Base-by-base conservation (phyloP, 2,113 vertebrate genomes). In the Vireo altiloquus region DNA sequence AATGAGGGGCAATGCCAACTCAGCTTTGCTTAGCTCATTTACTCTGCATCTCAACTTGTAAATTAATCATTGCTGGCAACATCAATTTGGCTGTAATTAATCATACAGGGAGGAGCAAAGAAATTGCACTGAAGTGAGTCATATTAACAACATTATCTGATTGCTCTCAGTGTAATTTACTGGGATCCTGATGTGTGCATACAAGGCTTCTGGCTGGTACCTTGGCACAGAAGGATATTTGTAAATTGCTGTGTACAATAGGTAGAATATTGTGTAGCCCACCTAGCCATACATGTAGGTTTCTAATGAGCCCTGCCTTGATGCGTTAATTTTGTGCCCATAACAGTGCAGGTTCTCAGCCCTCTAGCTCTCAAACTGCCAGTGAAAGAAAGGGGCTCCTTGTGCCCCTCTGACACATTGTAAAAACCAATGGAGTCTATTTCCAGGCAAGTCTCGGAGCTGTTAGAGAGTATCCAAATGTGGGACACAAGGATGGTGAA, bases 31-130 rank as follows among this genome's bases (percentile, higher is more conserved):
- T 96, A 96, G 92, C 97, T 97, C 96, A 98, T 98, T 98, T 98
- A 96, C 86, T 97, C 96, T 97, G 90, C 91, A 93, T 94, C 92
- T 98, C 83, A 97, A 97, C 95, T 97, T 97, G 92, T 96, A 97
- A 98, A 98, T 98, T 97, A 98, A 98, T 98, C 97, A 98, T 96
- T 96, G 96, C 96, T 98, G 96, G 96, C 97, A 98, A 97, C 96
- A 97, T 97, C 97, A 98, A 96, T 98, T 98, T 98, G 82, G 82
- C 93, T 97, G 96, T 97, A 98, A 98, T 98, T 98, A 98, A 98
- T 98, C 97, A 98, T 96, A 96, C 79, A 96, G 93, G 97, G 97
- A 97, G 96, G 94, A 97, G 96, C 87, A 96, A 96, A 94, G 94
- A 93, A 97, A 97, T 96, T 92, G 65, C 86, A 82, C 44, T 96